These are phyloP conservation scores for Strix aluco DNA, from an alignment of 2,113 vertebrate genomes.

Conservation along the genomic window DNA sequence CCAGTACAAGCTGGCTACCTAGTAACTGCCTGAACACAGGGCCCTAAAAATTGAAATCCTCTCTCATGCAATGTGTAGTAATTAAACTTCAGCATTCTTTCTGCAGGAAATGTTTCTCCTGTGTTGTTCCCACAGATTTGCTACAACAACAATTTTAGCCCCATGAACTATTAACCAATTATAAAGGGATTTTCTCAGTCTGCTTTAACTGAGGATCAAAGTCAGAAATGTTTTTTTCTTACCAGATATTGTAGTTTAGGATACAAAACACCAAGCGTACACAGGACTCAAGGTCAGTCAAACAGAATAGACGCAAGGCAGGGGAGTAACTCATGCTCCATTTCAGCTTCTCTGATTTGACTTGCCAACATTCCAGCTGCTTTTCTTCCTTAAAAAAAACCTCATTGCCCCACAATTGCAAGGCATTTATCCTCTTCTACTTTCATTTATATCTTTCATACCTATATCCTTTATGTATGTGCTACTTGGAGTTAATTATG, in stretches of 20 bases:
- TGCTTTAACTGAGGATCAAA: conserved; percentile 61
- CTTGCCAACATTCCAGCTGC: neutral
- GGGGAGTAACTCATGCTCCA: neutral
- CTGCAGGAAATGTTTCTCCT: conserved; percentile 50
- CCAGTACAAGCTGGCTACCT: conserved; percentile 51
- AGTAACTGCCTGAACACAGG: conserved; percentile 63
- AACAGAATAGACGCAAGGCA: neutral
- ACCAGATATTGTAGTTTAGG: conserved; percentile 7
- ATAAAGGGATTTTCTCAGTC: conserved; percentile 69
- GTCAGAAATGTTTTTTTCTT: neutral
- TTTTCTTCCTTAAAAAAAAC: neutral
- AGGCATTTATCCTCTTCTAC: neutral
- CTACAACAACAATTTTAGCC: conserved; percentile 51
- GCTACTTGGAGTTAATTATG: neutral
- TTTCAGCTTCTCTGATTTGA: neutral
- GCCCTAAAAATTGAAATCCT: conserved; percentile 77
- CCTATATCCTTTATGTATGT: neutral
- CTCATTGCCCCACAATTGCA: neutral
- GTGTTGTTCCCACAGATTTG: conserved; percentile 71
- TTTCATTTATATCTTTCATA: neutral
- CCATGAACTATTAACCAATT: conserved; percentile 29
- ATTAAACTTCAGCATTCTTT: conserved; percentile 89
- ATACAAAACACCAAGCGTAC: neutral
- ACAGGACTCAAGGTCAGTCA: neutral
- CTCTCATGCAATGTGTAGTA: conserved; percentile 71